phyloP scores from a whole-genome alignment of 2,888 invertebrate species.

The Charanyca ferruginea region DNA sequence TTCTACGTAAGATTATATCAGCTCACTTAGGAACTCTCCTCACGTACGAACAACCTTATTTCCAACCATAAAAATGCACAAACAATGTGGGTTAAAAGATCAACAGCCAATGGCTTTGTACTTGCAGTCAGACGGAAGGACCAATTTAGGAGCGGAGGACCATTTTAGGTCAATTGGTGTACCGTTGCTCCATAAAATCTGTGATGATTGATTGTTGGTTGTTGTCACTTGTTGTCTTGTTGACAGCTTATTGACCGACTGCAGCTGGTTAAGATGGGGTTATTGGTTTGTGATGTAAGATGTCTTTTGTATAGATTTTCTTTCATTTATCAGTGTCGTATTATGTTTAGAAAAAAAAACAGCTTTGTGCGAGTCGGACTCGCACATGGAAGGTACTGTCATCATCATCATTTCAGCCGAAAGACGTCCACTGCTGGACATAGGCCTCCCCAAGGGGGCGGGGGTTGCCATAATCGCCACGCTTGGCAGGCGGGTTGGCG shows the following conservation, averaged over 20 bases:
- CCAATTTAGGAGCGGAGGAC: constrained; percentile 75
- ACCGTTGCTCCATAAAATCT: constrained; percentile 59
- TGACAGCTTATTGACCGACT: constrained; percentile 36
- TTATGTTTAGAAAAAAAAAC: too few species aligned
- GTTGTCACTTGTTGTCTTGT: constrained; percentile 30
- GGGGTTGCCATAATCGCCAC: too few species aligned
- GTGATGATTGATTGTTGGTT: constrained; percentile 54
- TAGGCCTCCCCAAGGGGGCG: too few species aligned
- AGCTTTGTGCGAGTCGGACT: too few species aligned
- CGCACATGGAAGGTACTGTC: too few species aligned
- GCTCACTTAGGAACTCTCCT: constrained; percentile 30
- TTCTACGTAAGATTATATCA: constrained; percentile 47
- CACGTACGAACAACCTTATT: constrained; percentile 43
- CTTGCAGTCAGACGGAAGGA: constrained; percentile 74
- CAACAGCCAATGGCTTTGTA: constrained; percentile 75
- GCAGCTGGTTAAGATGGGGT: constrained; percentile 7
- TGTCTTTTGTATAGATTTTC: background rate
- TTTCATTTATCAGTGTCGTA: background rate
- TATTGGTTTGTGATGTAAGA: constrained; percentile 6
- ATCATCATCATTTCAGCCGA: too few species aligned
- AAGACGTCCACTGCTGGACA: too few species aligned
- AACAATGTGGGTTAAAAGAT: constrained; percentile 80
- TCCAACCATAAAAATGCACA: constrained; percentile 53
- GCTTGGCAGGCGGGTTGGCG: too few species aligned
- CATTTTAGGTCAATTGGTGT: constrained; percentile 78